Evolutionary conservation across 2,113 vertebrate genomes (phyloP).

Genomic region (Ailurus styani): DNA sequence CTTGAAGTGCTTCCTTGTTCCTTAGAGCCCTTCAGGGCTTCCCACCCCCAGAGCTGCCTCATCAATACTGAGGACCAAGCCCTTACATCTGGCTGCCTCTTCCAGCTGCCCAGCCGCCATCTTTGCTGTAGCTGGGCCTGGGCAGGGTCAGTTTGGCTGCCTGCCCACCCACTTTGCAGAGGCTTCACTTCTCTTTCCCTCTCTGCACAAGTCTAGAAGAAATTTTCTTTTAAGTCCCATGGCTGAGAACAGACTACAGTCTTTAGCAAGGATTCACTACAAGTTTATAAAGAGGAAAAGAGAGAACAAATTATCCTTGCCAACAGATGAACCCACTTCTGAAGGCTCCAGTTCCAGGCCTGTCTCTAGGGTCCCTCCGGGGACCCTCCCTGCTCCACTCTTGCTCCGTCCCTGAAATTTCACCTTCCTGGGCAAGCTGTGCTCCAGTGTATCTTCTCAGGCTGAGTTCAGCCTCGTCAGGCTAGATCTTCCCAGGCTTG

Average conservation of each 20-base stretch:
- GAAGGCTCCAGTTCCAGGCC: neutral
- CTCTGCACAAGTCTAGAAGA: neutral
- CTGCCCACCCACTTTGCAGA: neutral
- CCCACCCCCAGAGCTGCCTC: accelerated
- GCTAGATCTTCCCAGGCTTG: neutral
- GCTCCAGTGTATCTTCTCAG: neutral
- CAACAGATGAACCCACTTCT: neutral
- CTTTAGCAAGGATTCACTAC: neutral
- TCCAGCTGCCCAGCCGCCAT: neutral
- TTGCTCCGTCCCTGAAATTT: neutral
- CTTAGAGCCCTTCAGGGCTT: neutral
- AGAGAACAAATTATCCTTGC: neutral
- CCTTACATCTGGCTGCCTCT: accelerated
- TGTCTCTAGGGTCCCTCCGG: no score
- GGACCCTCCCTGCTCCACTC: no score
- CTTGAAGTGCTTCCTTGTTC: neutral
- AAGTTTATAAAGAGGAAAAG: neutral
- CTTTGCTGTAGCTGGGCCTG: neutral
- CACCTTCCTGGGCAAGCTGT: neutral
- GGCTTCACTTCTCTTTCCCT: neutral
- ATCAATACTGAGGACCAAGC: neutral
- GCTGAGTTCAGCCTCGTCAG: neutral
- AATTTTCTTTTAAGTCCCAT: neutral
- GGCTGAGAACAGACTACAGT: neutral
- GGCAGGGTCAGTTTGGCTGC: neutral